phyloP scores from a whole-genome alignment of 2,797 vertebrate species.

The Spatula clypeata region DNA sequence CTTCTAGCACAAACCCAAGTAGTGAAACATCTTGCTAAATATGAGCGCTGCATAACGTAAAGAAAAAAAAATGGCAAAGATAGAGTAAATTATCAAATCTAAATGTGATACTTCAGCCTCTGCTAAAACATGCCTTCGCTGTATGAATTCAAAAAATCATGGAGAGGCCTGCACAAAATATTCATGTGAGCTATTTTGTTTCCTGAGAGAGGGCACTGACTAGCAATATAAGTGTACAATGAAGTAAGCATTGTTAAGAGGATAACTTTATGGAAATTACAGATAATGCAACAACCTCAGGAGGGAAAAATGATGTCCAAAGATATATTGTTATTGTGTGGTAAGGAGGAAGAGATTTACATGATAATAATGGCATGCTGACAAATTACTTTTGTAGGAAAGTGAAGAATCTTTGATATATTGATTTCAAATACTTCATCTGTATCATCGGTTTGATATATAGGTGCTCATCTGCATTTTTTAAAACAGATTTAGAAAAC shows the following conservation, averaged over 20 bases:
- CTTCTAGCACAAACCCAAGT: slow-evolving; percentile 55
- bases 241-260: neutral
- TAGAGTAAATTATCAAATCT: slow-evolving; percentile 40
- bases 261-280: slow-evolving; percentile 25
- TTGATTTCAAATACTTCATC: neutral
- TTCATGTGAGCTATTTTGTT: neutral
- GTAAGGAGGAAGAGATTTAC: slow-evolving; percentile 30
- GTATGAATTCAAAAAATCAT: slow-evolving; percentile 30
- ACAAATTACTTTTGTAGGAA: neutral
- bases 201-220: neutral
- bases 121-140: slow-evolving; percentile 63
- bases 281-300: slow-evolving; percentile 23
- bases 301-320: neutral
- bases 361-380: neutral
- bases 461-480: slow-evolving; percentile 7
- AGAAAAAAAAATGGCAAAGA: slow-evolving; percentile 49
- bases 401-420: neutral
- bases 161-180: slow-evolving; percentile 5
- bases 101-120: slow-evolving; percentile 39
- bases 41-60: slow-evolving; percentile 7
- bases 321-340: neutral
- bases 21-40: slow-evolving; percentile 54
- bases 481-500: neutral
- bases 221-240: neutral
- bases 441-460: neutral